These are phyloP conservation scores for Amaurobius ferox DNA, from an alignment of 2,888 invertebrate genomes.

Conservation along the genomic window DNA sequence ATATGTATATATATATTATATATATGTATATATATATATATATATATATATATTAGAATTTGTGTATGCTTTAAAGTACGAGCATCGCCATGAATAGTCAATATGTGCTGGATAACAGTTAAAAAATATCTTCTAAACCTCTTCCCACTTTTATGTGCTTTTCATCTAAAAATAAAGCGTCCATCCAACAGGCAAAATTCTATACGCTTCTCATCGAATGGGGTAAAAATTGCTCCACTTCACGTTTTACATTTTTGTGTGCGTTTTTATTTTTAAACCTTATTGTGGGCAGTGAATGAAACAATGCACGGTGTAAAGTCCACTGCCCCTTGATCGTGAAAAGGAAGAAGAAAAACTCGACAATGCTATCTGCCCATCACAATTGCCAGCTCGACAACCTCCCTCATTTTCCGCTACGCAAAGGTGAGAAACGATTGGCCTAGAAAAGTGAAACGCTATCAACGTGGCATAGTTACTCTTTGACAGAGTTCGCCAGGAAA, in stretches of 20 bases:
- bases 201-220: background rate
- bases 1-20: too few relatives aligned
- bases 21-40: too few relatives aligned
- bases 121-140: background rate
- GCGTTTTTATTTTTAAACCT: background rate
- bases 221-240: background rate
- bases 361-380: constrained; percentile 67
- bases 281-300: constrained; percentile 14
- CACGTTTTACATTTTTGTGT: background rate
- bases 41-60: too few relatives aligned
- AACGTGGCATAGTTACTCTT: constrained; percentile 48
- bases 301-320: constrained; percentile 24
- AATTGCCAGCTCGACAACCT: constrained; percentile 22
- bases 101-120: too few relatives aligned
- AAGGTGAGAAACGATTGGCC: constrained; percentile 67
- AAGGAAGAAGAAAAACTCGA: constrained; percentile 26
- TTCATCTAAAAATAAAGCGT: background rate
- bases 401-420: constrained; percentile 19
- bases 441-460: constrained; percentile 63
- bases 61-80: too few relatives aligned
- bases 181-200: background rate
- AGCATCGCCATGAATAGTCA: too few relatives aligned
- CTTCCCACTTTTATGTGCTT: background rate
- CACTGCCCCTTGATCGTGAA: constrained; percentile 61
- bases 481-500: constrained; percentile 50